Conservation (phyloP, 2,797 vertebrate genomes). For the Neomorphus geoffroyi region DNA sequence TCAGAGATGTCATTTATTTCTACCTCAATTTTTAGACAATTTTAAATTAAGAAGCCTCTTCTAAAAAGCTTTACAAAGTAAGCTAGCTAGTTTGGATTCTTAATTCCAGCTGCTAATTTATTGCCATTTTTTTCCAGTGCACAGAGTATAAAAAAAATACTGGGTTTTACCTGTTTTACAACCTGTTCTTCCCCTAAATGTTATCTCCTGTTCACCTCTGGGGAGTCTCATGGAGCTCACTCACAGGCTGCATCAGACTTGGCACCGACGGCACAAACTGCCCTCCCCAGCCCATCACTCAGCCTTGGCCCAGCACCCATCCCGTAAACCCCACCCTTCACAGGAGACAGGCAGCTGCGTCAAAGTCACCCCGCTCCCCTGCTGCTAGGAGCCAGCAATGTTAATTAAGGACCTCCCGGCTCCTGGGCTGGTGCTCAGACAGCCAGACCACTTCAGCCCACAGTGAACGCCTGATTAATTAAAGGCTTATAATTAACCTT, state of each 20-base stretch:
- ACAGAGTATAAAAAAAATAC: not conserved
- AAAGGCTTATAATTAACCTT: conserved; percentile 66
- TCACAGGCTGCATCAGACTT: not conserved
- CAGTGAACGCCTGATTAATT: conserved; percentile 55
- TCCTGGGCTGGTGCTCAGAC: not conserved
- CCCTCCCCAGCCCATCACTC: not conserved
- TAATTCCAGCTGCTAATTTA: not conserved
- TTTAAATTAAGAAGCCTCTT: not conserved
- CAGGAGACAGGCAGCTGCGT: not conserved
- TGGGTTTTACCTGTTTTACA: not conserved
- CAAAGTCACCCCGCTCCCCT: not conserved
- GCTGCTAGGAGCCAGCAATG: not conserved
- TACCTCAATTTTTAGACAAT: not conserved
- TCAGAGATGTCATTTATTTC: not conserved
- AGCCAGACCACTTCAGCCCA: conserved; percentile 46
- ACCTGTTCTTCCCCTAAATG: not conserved
- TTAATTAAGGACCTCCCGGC: conserved; percentile 32
- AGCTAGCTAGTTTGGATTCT: not conserved
- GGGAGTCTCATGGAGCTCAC: not conserved
- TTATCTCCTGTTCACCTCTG: not conserved
- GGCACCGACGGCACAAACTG: accelerated
- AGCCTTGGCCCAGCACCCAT: not conserved
- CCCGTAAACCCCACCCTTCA: not conserved
- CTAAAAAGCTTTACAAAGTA: not conserved
- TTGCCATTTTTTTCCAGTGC: not conserved